A percentile compares a stretch with the other conserved stretches of the same genome.
Conservation (phyloP, 2,888 invertebrate species). For the Drosophila barbarae region DNA sequence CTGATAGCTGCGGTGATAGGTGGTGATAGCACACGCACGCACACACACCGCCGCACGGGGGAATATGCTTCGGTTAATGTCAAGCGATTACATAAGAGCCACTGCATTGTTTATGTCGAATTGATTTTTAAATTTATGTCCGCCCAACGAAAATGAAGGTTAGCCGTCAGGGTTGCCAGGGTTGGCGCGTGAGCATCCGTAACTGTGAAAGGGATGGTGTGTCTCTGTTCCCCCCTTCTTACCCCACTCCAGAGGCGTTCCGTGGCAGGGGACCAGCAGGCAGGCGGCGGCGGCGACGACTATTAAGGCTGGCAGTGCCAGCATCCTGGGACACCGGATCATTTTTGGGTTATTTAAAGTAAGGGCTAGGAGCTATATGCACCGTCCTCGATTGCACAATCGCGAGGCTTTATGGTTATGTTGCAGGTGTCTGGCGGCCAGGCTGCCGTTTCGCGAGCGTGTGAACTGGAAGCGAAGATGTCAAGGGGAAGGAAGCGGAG, state of each 20-base stretch:
- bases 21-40: slow-evolving; percentile 1
- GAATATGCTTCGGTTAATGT: slow-evolving; percentile 44
- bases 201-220: slow-evolving; percentile 11
- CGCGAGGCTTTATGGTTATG: slow-evolving; percentile 27
- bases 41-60: slow-evolving; percentile 3
- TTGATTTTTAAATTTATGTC: slow-evolving; percentile 31
- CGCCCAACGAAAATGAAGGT: slow-evolving; percentile 21
- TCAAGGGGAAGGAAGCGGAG: background rate
- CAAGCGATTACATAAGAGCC: slow-evolving; percentile 54
- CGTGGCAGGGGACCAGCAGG: slow-evolving; percentile 27
- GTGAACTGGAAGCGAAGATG: background rate
- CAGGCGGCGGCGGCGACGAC: slow-evolving; percentile 15
- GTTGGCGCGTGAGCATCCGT: background rate
- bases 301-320: slow-evolving; percentile 8
- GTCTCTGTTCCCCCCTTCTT: slow-evolving; percentile 33
- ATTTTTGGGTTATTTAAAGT: background rate
- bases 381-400: slow-evolving; percentile 31
- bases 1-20: slow-evolving; percentile 26
- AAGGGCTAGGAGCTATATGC: slow-evolving; percentile 7
- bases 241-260: slow-evolving; percentile 60
- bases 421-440: background rate
- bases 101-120: slow-evolving; percentile 42
- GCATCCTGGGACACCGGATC: slow-evolving; percentile 17
- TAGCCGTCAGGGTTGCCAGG: slow-evolving; percentile 12
- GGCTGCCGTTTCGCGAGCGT: slow-evolving; percentile 6